Evolutionary conservation across 2,797 vertebrate species (phyloP).

Genomic region (Fistularia commersonii): DNA sequence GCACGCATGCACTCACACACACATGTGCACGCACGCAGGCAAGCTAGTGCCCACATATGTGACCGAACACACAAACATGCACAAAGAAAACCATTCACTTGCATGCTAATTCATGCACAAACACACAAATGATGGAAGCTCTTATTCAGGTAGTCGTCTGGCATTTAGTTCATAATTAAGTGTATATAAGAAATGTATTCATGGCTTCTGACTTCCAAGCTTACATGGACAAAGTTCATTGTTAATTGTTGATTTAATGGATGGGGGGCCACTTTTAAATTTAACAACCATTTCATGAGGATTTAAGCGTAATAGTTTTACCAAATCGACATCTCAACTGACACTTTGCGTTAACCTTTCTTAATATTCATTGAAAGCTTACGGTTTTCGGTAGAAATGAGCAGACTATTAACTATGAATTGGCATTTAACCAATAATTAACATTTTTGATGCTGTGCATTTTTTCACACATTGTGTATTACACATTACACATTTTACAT

Average conservation of each 20-base stretch:
- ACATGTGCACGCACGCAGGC: slow-evolving; percentile 1
- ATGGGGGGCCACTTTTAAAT: neutral
- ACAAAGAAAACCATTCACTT: slow-evolving; percentile 4
- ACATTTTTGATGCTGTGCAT: too few species aligned
- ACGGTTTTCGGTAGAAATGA: too few species aligned
- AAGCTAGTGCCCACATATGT: too few species aligned
- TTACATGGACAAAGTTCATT: neutral
- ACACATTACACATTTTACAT: too few species aligned
- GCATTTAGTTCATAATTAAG: slow-evolving; percentile 14
- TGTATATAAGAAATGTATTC: slow-evolving; percentile 1
- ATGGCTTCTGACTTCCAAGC: slow-evolving; percentile 1
- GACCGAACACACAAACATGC: slow-evolving; percentile 2
- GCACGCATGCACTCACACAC: slow-evolving; percentile 13
- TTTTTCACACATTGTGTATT: too few species aligned
- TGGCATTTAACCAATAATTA: too few species aligned
- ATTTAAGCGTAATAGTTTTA: neutral
- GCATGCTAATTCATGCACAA: slow-evolving; percentile 1
- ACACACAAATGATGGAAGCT: neutral
- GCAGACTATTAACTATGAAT: too few species aligned
- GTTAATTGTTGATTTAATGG: neutral
- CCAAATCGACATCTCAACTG: too few species aligned
- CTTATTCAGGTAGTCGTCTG: slow-evolving; percentile 9
- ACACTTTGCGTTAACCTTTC: too few species aligned
- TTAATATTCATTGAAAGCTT: too few species aligned
- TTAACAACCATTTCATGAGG: slow-evolving; percentile 3